Base-by-base conservation (phyloP, 2,888 invertebrate species). In the Theretra japonica region DNA sequence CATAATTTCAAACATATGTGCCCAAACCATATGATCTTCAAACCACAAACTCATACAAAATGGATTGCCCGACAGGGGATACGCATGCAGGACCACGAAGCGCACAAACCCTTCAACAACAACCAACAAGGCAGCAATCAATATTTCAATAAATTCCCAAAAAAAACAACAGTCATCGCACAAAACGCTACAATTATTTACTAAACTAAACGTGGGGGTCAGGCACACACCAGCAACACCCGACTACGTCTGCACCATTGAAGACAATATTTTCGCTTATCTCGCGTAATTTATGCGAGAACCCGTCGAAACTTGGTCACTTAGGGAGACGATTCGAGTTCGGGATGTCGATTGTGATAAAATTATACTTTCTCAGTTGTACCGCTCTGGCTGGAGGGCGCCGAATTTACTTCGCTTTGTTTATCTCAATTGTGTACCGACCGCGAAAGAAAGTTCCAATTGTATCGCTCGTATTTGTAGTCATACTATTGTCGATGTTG, bases 231-330 rank as follows among this genome's bases (percentile, higher is more conserved):
- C 48, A 7, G 19, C 19, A 23, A 53, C 28, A n/a, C 33, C 69
- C 30, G 33, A 53, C 58, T 69, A 6, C 72, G 68, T 50, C 50
- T 68, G 28, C 68, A 30, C 76, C 88, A 77, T 80, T 77, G 88
- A 90, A 91, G 92, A 93, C 94, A 94, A 93, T 94, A 94, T 93
- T 94, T 94, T 91, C 90, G 90, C 89, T 93, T 94, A 94, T 93
- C 93, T 88, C 70, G 73, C 74, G 85, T 93, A 94, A 94, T 94
- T 94, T 94, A 94, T 94, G 92, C 88, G 91, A 84, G 87, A 93
- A 94, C 87, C 94, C 92, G 83, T 81, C 80, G 83, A 86, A 90
- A 90, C 84, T 90, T 88, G 86, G 86, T 89, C 91, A 89, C 88
- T 90, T 88, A 86, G 84, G 82, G 82, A 86, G 89, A 87, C 90